Evolutionary conservation across 2,888 invertebrate genomes (phyloP), one percentile per base, ranked within the genome.

Genomic region (Hyposoter didymator): DNA sequence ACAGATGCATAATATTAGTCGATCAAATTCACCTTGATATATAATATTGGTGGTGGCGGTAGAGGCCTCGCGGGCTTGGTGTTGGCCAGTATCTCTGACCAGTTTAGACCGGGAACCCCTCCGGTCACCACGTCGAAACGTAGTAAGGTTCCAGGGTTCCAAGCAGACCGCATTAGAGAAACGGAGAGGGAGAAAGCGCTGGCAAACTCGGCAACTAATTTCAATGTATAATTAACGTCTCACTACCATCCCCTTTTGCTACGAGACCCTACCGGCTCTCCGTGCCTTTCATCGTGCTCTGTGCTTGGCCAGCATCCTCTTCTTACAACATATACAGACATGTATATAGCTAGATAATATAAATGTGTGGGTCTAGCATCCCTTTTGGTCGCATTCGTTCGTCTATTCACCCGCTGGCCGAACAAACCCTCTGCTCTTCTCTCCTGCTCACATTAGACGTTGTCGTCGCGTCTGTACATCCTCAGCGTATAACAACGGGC

Each of bases 171-270:
- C 67, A 39, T 62, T 55, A 39, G 81, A 69, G 81, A 59, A 55
- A 35, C 14, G 81, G 52, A 45, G 89, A 91, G 92, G 91, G 90
- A 75, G 80, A 78, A 76, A 76, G 83, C 79, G 49, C 47, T 81
- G 91, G 93, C 93, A 93, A 94, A 93, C 93, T 93, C 93, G 91
- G 92, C 93, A 94, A 94, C 93, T 94, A 94, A 94, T 94, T 94
- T 94, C 94, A 94, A 94, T 94, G 94, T 94, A 93, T 94, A 94
- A 94, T 94, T 93, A 94, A 94, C 93, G 93, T 94, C 93, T 93
- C 93, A 92, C 93, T 92, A 92, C 85, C 78, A 84, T 86, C 86
- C 82, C 83, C 84, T 78, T 84, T 84, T 78, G 81, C 80, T 35
- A 74, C 64, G 86, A 84, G 86, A 86, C 82, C 84, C 85, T 76